Percentiles rank a stretch among this genome's conserved stretches.
These are phyloP conservation scores for Megaleporinus macrocephalus DNA, from an alignment of 2,113 vertebrate species.

Conservation along the genomic window DNA sequence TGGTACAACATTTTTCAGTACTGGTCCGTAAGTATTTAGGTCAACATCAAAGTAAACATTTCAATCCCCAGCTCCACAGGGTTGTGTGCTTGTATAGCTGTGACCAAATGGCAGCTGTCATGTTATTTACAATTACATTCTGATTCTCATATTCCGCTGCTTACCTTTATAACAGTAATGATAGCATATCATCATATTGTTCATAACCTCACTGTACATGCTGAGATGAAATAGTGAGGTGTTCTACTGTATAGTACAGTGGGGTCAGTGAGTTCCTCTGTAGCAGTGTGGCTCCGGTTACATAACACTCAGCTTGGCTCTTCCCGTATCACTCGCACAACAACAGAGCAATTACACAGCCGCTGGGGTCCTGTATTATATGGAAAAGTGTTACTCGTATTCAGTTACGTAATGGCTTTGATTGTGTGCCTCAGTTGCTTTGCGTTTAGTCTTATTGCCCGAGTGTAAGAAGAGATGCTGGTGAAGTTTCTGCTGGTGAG, in stretches of 20 bases:
- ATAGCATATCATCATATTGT: no score
- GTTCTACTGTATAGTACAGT: neutral
- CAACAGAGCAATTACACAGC: neutral
- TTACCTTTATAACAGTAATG: no score
- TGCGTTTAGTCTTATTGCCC: neutral
- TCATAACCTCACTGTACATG: no score
- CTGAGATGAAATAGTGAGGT: neutral
- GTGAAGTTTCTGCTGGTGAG: neutral
- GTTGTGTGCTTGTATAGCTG: no score
- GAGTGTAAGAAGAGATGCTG: neutral
- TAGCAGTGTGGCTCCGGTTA: conserved; percentile 10
- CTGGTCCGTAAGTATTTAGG: no score
- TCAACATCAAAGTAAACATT: no score
- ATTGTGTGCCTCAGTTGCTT: neutral
- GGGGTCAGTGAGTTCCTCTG: conserved; percentile 20
- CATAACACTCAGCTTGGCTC: conserved; percentile 17
- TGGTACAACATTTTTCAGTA: no score
- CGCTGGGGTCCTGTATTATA: neutral
- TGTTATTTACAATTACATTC: no score
- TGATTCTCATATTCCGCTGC: no score
- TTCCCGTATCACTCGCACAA: neutral
- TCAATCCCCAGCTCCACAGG: no score
- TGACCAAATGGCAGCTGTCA: no score
- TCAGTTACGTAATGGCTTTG: neutral
- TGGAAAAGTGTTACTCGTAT: neutral